Conservation (phyloP, 1,140 invertebrate genomes). For the Capitella teleta region DNA sequence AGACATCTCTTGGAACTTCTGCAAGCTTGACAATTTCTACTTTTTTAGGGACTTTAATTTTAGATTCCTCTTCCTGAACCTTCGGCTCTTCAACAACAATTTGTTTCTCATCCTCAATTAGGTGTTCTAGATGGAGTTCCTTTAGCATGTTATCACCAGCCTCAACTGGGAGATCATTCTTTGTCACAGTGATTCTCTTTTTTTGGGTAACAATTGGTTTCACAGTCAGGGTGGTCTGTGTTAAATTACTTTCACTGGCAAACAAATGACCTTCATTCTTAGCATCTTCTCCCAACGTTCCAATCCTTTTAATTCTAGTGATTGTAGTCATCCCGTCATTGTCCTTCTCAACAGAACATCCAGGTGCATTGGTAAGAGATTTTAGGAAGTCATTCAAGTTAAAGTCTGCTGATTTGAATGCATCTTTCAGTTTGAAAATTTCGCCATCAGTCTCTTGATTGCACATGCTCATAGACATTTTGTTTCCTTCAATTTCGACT, state of each 20-base stretch:
- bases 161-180: background rate
- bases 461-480: background rate
- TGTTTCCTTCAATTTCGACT: too few species aligned
- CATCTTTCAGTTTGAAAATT: background rate
- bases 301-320: background rate
- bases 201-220: background rate
- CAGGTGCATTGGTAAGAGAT: background rate
- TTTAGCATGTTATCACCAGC: background rate
- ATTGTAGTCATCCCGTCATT: background rate
- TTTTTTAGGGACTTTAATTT: background rate
- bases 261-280: too few species aligned
- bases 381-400: background rate
- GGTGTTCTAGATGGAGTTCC: background rate
- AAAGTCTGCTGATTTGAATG: background rate
- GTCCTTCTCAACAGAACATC: background rate
- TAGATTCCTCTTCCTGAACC: background rate
- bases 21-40: too few species aligned
- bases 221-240: too few species aligned
- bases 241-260: too few species aligned
- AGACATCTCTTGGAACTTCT: too few species aligned
- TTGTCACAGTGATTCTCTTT: background rate
- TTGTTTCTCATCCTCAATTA: background rate
- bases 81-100: background rate
- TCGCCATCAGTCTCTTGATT: background rate
- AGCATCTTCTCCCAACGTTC: background rate